These are phyloP conservation scores for Amazona vittata DNA, from an alignment of 2,113 vertebrate species.

Conservation along the genomic window DNA sequence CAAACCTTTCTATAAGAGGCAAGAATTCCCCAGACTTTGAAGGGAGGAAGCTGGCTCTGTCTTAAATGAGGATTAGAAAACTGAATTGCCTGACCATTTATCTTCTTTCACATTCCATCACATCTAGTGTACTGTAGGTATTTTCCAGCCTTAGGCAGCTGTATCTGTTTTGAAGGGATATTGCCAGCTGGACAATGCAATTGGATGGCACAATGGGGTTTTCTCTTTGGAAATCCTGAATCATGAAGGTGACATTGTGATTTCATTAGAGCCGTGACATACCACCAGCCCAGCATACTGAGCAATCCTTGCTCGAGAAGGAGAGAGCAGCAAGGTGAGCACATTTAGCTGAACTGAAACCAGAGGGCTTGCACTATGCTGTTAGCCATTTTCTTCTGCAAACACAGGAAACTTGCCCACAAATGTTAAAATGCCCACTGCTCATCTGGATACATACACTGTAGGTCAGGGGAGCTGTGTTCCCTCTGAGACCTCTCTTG, in stretches of 20 bases:
- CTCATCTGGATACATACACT: not conserved
- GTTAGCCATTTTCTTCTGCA: not conserved
- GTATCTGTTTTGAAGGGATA: not conserved
- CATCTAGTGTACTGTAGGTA: not conserved
- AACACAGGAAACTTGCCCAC: not conserved
- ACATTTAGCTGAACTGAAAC: not conserved
- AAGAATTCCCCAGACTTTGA: not conserved
- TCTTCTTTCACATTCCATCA: conserved; percentile 54
- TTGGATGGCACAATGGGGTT: not conserved
- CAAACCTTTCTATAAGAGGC: not conserved
- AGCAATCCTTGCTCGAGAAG: not conserved
- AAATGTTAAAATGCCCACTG: not conserved
- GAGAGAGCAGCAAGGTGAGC: not conserved
- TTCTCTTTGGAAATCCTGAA: not conserved
- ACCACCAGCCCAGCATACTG: not conserved
- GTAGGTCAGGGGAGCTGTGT: not conserved
- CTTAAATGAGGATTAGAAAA: not conserved
- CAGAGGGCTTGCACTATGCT: not conserved
- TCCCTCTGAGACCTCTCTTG: not conserved
- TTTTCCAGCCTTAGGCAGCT: conserved; percentile 1
- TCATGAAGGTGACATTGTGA: not conserved
- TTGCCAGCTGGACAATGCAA: not conserved
- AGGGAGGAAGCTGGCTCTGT: conserved; percentile 2
- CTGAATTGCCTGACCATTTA: not conserved
- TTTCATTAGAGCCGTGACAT: not conserved